Conservation (phyloP, 2,888 invertebrate species). For the Dolomedes plantarius region DNA sequence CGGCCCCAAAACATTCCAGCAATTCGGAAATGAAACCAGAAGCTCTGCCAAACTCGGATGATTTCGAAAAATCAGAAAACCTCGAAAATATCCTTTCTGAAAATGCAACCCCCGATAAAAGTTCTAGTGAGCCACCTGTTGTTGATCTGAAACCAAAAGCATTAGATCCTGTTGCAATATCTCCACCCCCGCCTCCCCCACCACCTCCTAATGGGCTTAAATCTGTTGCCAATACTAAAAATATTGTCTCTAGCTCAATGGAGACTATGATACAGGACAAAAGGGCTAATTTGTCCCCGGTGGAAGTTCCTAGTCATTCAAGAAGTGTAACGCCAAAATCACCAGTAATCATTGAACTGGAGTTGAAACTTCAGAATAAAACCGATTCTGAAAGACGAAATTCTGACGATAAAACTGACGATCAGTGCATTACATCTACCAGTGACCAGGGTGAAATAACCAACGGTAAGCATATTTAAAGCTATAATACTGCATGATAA, state of each 20-base stretch:
- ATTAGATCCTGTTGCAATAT: not conserved
- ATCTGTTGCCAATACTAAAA: too few species aligned
- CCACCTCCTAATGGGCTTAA: not conserved
- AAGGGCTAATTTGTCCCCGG: not conserved
- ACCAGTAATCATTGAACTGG: constrained; percentile 39
- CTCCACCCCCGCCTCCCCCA: constrained; percentile 53
- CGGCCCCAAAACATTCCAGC: not conserved
- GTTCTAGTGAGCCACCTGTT: not conserved
- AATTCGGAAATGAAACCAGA: not conserved
- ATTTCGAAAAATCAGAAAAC: not conserved
- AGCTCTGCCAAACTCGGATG: too few species aligned
- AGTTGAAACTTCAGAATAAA: constrained; percentile 16
- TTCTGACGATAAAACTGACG: not conserved
- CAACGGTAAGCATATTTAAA: not conserved
- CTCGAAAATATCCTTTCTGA: not conserved
- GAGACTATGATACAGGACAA: constrained; percentile 28
- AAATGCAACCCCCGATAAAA: not conserved
- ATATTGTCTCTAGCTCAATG: not conserved
- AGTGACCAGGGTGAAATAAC: not conserved
- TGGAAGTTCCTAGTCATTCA: not conserved
- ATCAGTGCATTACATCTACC: too few species aligned
- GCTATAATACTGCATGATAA: too few species aligned
- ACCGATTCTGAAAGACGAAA: constrained; percentile 8
- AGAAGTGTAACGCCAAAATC: constrained; percentile 19
- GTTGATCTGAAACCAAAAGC: not conserved